Evolutionary conservation across 2,113 vertebrate genomes (phyloP).

Genomic region (Etheostoma spectabile): DNA sequence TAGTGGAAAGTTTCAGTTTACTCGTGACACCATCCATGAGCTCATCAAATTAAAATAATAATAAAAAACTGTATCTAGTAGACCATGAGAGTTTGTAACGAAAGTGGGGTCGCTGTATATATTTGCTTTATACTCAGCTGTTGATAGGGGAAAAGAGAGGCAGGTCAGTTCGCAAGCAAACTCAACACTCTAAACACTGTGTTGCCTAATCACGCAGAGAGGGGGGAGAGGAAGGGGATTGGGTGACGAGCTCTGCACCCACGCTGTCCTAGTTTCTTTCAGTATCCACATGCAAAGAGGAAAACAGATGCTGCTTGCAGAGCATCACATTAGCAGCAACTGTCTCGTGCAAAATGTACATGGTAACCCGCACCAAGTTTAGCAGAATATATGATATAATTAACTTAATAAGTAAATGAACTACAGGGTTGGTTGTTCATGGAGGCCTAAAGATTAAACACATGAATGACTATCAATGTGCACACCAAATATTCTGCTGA

Average conservation of each 20-base stretch:
- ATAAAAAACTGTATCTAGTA: background rate
- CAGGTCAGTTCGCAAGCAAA: conserved; percentile 51
- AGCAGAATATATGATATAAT: no score
- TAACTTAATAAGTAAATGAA: background rate
- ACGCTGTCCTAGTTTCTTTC: conserved; percentile 73
- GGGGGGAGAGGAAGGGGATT: conserved; percentile 44
- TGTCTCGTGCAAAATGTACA: background rate
- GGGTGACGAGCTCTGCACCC: conserved; percentile 70
- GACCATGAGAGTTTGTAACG: background rate
- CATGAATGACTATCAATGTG: background rate
- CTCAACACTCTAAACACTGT: conserved; percentile 46
- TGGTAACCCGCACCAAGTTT: conserved; percentile 10
- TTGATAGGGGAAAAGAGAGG: conserved; percentile 28
- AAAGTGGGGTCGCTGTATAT: conserved; percentile 4
- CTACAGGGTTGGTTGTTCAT: background rate
- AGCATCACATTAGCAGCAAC: conserved; percentile 34
- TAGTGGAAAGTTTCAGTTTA: background rate
- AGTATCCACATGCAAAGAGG: conserved; percentile 39
- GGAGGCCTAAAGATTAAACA: background rate
- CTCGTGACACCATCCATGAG: background rate
- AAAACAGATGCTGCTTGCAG: conserved; percentile 44
- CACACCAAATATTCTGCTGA: background rate
- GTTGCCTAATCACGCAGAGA: conserved; percentile 65
- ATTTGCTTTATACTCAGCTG: conserved; percentile 49
- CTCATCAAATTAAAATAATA: background rate